These are phyloP conservation scores for Ramphastos sulfuratus DNA, from an alignment of 2,113 vertebrate species.

Conservation along the genomic window DNA sequence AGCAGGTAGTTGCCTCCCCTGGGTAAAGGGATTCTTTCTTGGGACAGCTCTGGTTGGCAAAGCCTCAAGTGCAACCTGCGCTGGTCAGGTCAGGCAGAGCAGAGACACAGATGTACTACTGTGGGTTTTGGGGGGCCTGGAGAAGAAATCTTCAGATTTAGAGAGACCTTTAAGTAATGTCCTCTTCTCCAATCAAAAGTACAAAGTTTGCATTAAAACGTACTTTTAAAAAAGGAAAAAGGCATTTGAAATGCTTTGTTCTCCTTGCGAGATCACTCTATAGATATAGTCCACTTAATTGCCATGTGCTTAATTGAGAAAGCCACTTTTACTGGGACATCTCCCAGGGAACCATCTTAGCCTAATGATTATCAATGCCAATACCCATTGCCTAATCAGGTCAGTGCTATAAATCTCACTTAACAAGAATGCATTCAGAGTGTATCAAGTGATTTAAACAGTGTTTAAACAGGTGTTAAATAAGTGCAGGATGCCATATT, in stretches of 20 bases:
- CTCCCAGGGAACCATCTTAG: constrained; percentile 43
- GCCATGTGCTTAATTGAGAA: constrained; percentile 50
- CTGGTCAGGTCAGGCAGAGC: neutral
- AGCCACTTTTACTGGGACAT: constrained; percentile 47
- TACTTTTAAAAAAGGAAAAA: neutral
- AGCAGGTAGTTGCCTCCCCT: neutral
- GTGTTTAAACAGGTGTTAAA: constrained; percentile 3
- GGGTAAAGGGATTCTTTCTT: neutral
- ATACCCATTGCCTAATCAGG: constrained; percentile 40
- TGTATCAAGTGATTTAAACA: constrained; percentile 19
- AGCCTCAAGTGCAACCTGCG: neutral
- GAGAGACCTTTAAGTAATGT: neutral
- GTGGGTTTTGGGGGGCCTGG: neutral
- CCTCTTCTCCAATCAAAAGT: neutral
- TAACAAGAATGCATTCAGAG: neutral
- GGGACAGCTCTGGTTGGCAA: neutral
- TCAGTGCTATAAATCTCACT: constrained; percentile 37
- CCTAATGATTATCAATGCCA: constrained; percentile 56
- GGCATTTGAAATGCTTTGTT: neutral
- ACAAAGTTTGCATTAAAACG: neutral
- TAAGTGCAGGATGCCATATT: neutral
- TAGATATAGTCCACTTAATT: constrained; percentile 44
- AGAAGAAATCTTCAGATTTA: neutral
- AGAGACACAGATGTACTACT: neutral
- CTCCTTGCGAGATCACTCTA: constrained; percentile 8